Base-by-base conservation (phyloP, 2,113 vertebrate genomes). In the Trichechus manatus region DNA sequence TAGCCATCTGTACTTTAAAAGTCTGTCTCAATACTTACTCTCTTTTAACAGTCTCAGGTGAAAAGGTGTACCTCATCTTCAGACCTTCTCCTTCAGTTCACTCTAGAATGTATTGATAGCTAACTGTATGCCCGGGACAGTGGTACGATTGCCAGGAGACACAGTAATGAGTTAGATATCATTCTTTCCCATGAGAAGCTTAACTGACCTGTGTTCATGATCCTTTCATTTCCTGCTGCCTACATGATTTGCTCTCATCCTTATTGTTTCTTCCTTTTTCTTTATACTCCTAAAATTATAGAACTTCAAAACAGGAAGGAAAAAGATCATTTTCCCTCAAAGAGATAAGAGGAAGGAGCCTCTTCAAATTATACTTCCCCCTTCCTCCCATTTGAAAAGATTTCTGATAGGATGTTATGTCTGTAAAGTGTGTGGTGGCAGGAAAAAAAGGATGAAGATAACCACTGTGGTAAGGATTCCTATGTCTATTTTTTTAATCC, bases 231-330 rank as follows among this genome's bases (percentile, higher is more conserved):
- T 70, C 20, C 47, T 68, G 50, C 23, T 47, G 7, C 33, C 80
- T 72, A 14, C 50, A 36, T 44, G 44, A 36, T 61, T 59, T 59
- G n/a, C n/a, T 80, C 75, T 93, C 50, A 36, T 81, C 23, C 63
- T 93, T 80, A 66, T 87, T 23, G 72, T 81, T 72, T 72, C 6
- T 87, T 79, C 23, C 29, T 70, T 87, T 79, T 78, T 56, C 23
- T 93, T 92, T 79, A 29, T 68, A 78, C 22, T 93, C 47, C 8
- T 59, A 87, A 61, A 70, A 59, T 42, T 93, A 70, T 47, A 93
- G 75, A 80, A 47, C n/a, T 87, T 66, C 50, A 42, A 66, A 78
- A 66, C 31, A 9, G 27, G 36, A 42, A 87, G n/a, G n/a, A 66
- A 53, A 68, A 93, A 44, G 47, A n/a, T 79, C 19, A 19, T 50